Percentiles rank a stretch among this genome's conserved stretches.
Evolutionary conservation across 2,888 invertebrate genomes (phyloP).

Genomic region (Epicampocera succincta): DNA sequence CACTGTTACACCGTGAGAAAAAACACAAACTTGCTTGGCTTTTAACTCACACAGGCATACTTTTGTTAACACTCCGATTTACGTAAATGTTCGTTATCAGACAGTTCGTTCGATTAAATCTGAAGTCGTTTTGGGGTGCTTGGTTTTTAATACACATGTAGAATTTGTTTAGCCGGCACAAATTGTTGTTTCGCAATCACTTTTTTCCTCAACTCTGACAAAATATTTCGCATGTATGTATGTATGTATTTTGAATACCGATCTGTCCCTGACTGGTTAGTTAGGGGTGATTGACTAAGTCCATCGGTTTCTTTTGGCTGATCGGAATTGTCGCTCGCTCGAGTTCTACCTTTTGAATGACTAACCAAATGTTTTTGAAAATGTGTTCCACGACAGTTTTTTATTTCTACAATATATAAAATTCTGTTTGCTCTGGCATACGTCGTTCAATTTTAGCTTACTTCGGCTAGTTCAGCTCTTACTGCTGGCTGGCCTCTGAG

Average conservation of each 20-base stretch:
- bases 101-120: constrained; percentile 49
- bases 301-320: constrained; percentile 40
- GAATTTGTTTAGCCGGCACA: constrained; percentile 22
- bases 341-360: constrained; percentile 67
- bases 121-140: constrained; percentile 52
- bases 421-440: constrained; percentile 47
- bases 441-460: constrained; percentile 51
- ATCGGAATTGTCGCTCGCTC: constrained; percentile 59
- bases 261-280: constrained; percentile 22
- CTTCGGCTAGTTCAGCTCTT: constrained; percentile 36
- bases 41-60: constrained; percentile 13
- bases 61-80: constrained; percentile 2
- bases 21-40: neutral
- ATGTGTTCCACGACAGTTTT: constrained; percentile 56
- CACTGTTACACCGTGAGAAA: constrained; percentile 9
- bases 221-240: neutral
- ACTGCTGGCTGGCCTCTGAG: constrained; percentile 55
- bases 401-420: constrained; percentile 21
- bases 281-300: constrained; percentile 34
- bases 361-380: constrained; percentile 56
- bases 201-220: constrained; percentile 24
- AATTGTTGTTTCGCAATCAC: neutral
- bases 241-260: constrained; percentile 30
- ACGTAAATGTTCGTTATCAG: constrained; percentile 50
- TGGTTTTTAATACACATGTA: constrained; percentile 1